Conservation (phyloP, 2,113 vertebrate species). For the Cebus imitator region DNA sequence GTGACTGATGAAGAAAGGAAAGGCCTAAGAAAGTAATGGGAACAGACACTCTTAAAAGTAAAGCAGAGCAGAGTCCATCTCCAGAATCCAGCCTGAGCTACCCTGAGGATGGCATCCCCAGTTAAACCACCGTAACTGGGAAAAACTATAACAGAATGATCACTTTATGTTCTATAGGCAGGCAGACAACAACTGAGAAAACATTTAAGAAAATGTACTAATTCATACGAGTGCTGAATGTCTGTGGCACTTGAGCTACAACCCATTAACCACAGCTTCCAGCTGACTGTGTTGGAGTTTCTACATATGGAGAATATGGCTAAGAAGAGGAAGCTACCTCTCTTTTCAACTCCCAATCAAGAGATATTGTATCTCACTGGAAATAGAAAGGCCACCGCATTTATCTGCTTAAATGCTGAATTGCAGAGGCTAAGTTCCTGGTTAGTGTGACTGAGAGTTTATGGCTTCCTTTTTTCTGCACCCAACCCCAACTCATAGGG, state of each 20-base stretch:
- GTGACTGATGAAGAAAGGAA: not conserved
- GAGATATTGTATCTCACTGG: not conserved
- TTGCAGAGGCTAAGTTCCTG: not conserved
- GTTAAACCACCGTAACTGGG: not conserved
- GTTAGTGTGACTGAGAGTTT: not conserved
- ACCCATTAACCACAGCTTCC: not conserved
- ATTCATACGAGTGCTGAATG: not conserved
- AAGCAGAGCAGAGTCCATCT: not conserved
- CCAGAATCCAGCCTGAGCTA: not conserved
- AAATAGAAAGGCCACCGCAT: not conserved
- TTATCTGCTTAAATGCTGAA: not conserved
- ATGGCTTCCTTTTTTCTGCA: not conserved
- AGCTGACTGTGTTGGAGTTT: not conserved
- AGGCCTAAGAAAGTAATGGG: too few relatives aligned
- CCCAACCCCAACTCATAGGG: rapidly evolving
- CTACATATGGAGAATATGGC: too few relatives aligned
- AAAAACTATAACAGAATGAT: not conserved
- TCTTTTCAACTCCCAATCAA: not conserved
- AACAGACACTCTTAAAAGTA: not conserved
- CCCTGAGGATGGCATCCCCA: not conserved
- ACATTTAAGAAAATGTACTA: not conserved
- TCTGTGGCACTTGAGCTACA: not conserved
- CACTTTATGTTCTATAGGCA: not conserved
- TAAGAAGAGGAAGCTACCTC: not conserved
- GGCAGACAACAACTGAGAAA: not conserved